Evolutionary conservation across 2,113 vertebrate species (phyloP).

Genomic region (Tapirus terrestris): DNA sequence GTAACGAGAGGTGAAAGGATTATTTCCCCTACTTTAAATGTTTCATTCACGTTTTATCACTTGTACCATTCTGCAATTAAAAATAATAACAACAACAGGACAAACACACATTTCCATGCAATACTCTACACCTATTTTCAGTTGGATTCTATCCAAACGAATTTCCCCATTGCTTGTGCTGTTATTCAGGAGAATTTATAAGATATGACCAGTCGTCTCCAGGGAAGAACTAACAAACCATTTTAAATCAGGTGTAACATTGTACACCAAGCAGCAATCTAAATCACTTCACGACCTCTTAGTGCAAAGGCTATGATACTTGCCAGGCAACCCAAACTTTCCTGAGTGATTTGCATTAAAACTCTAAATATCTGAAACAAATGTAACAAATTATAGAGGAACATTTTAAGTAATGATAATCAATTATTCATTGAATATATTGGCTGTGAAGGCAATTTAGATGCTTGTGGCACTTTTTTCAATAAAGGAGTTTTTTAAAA

Average conservation of each 20-base stretch:
- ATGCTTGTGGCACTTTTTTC: conserved; percentile 1
- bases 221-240: conserved; percentile 60
- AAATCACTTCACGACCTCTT: conserved; percentile 56
- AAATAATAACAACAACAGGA: background rate
- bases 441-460: background rate
- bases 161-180: background rate
- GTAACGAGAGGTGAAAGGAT: conserved; percentile 80
- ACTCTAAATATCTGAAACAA: conserved; percentile 50
- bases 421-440: background rate
- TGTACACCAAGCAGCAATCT: conserved; percentile 8
- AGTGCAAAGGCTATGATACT: background rate
- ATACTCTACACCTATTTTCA: background rate
- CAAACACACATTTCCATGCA: background rate
- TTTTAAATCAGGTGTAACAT: conserved; percentile 29
- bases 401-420: background rate
- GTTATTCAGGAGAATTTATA: conserved; percentile 38
- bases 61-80: conserved; percentile 34
- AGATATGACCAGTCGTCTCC: conserved; percentile 37
- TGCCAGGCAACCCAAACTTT: conserved; percentile 46
- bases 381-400: conserved; percentile 34
- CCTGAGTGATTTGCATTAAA: conserved; percentile 44
- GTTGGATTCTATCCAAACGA: conserved; percentile 55
- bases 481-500: conserved; percentile 47
- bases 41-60: conserved; percentile 80
- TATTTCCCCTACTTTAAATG: conserved; percentile 76